Evolutionary conservation across 37 sponge, comb jelly and placozoan species (phyloP).

Genomic region (Halichondria panicea): DNA sequence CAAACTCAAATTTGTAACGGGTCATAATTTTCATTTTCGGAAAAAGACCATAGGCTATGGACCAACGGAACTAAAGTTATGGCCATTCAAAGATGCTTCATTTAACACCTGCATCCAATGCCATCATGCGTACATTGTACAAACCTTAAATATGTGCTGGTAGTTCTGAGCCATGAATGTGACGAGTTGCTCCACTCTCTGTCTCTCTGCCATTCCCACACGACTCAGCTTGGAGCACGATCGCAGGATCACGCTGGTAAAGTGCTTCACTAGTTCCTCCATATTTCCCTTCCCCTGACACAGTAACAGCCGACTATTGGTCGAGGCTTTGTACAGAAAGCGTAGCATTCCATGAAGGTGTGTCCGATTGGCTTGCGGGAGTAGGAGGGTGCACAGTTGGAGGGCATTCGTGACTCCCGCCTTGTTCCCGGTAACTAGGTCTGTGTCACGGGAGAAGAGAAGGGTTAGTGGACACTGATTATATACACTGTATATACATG

Average conservation of each 20-base stretch:
- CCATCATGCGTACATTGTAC: too few species aligned
- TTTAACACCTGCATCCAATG: too few species aligned
- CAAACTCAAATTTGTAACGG: too few species aligned
- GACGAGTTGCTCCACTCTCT: constrained; percentile 8
- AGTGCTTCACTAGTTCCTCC: constrained; percentile 33
- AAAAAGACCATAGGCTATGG: too few species aligned
- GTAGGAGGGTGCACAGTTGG: constrained; percentile 55
- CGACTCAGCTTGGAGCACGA: background rate
- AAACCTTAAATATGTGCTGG: constrained; percentile 56
- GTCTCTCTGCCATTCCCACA: background rate
- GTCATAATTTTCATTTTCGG: too few species aligned
- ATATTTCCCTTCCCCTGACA: constrained; percentile 31
- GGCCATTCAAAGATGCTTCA: too few species aligned
- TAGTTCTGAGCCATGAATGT: constrained; percentile 59
- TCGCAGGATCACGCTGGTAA: constrained; percentile 18
- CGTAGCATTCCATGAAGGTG: constrained; percentile 45
- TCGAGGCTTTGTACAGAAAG: constrained; percentile 41
- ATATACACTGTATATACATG: background rate
- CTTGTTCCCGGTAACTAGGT: constrained; percentile 1
- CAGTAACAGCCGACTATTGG: constrained; percentile 42
- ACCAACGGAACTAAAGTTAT: too few species aligned
- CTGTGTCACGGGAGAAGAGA: too few species aligned
- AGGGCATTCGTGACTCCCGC: constrained; percentile 22
- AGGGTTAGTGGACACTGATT: background rate
- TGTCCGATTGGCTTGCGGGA: constrained; percentile 30